Base-by-base conservation (phyloP, 1,140 invertebrate species). In the Ericerus pela region DNA sequence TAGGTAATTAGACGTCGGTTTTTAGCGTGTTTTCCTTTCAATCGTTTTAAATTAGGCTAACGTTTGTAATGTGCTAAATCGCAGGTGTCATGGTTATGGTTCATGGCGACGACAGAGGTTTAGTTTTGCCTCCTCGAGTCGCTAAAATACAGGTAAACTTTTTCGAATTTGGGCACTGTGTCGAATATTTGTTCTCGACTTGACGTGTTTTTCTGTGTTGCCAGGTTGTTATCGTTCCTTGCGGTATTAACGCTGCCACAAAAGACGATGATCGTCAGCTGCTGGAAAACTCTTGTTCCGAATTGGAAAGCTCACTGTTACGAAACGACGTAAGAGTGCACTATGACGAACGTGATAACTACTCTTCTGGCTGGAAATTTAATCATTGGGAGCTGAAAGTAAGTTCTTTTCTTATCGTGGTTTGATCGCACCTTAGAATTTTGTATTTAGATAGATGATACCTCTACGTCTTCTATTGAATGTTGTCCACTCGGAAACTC, bases 311-410 rank as follows among this genome's bases (percentile, higher is more conserved):
- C 1, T 73, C 77, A 30, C 60, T 88, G 0, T 68, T 63, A 18
- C 63, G 70, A 18, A 65, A 66, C 67, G 80, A 77, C 0, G 69
- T 99, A 2, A 75, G 83, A 58, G 81, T 85, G 1, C 79, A 80
- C 58, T 80, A 79, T 2, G 96, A 99, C 73, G 84, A 84, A 55
- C 74, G 93, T 47, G 90, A 93, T 62, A 97, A 99, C 71, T 95
- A 96, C 66, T 96, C 94, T 31, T 93, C 96, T 3, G 96, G 96
- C 1, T 99, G 96, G 96, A 99, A 99, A 71, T 99, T 96, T 68
- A 99, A 99, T 70, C 93, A 99, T 68, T 99, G 96, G 96, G 96
- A 99, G 70, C 70, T 99, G 1, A 99, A 98, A 75, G 84, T 84
- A 67, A 57, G 47, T 16, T n/a, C n/a, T n/a, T 14, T 4, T 10